Percentiles rank a stretch among this genome's conserved stretches.
These are phyloP conservation scores for Megathymus violae DNA, from an alignment of 1,140 invertebrate species.

Conservation along the genomic window DNA sequence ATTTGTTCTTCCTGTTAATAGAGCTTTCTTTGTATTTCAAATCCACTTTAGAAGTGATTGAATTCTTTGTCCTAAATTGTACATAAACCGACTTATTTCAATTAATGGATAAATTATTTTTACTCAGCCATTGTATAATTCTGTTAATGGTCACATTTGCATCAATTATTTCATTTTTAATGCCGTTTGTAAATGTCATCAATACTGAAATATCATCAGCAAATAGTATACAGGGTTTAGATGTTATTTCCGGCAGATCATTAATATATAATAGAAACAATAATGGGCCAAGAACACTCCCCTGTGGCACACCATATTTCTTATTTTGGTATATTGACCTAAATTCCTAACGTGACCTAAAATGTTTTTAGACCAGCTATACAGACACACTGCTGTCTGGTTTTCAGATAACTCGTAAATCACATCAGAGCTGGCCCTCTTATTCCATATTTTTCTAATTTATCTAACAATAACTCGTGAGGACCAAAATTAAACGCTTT, in stretches of 20 bases:
- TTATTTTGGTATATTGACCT: neutral
- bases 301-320: neutral
- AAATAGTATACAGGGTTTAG: neutral
- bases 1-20: neutral
- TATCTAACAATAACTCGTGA: neutral
- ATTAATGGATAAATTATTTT: neutral
- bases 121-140: neutral
- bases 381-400: neutral
- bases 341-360: neutral
- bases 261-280: neutral
- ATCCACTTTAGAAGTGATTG: neutral
- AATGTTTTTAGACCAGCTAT: neutral
- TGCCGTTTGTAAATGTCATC: neutral
- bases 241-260: neutral
- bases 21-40: neutral
- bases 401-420: neutral
- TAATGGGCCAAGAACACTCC: neutral
- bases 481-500: slow-evolving; percentile 10
- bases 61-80: neutral
- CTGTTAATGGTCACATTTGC: neutral
- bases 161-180: neutral
- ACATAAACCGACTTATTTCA: neutral
- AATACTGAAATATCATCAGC: neutral
- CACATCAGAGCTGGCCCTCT: slow-evolving; percentile 2
- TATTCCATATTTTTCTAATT: slow-evolving; percentile 4